Percentiles rank a stretch among this genome's conserved stretches.
Evolutionary conservation across 2,113 vertebrate genomes (phyloP).

Genomic region (Pachyramphus minor): DNA sequence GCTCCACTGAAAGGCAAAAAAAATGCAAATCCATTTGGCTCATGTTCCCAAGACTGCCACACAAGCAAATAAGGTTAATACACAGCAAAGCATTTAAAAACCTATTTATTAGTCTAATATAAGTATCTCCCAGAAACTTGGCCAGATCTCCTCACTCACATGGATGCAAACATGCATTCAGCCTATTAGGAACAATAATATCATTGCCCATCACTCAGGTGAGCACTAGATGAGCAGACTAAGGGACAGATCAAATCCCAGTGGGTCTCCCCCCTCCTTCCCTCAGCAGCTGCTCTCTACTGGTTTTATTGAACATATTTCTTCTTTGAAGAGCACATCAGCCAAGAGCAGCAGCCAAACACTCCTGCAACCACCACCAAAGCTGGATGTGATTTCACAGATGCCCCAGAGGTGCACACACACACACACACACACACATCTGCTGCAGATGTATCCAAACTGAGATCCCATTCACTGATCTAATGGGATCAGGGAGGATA

Average conservation of each 20-base stretch:
- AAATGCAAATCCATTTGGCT: constrained; percentile 66
- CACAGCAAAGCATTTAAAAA: not conserved
- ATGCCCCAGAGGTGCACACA: not conserved
- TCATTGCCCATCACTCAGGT: not conserved
- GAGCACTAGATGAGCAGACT: not conserved
- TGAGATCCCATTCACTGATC: not conserved
- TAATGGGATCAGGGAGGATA: not conserved
- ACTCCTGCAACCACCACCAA: not conserved
- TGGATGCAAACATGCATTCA: not conserved
- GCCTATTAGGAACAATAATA: not conserved
- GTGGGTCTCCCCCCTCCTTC: not conserved
- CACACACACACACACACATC: no score
- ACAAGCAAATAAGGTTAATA: not conserved
- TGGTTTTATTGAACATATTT: not conserved
- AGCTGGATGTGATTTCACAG: not conserved
- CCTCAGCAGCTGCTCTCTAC: not conserved
- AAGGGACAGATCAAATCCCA: not conserved
- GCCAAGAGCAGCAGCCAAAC: not conserved
- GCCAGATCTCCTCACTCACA: not conserved
- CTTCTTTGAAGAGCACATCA: not conserved
- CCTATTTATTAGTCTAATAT: not conserved
- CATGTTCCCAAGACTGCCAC: not conserved
- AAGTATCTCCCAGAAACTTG: not conserved
- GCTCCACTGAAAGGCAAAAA: constrained; percentile 92
- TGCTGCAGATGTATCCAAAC: not conserved